phyloP scores from a whole-genome alignment of 2,888 invertebrate species.

The Eubasilissa splendida region DNA sequence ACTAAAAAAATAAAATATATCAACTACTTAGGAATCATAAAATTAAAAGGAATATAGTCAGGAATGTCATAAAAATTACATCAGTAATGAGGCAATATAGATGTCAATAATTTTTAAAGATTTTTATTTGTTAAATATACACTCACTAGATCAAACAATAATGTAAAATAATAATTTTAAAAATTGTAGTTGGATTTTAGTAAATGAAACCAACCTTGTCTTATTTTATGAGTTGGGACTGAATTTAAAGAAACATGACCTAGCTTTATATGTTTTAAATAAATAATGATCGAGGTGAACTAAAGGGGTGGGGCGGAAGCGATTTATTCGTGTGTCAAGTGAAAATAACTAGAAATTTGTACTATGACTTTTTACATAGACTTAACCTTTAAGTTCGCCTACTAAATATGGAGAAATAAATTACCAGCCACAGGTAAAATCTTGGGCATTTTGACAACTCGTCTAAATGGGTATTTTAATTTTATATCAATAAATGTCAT shows the following conservation, averaged over 20 bases:
- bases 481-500: conserved; percentile 47
- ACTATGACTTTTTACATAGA: conserved; percentile 22
- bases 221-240: neutral
- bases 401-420: conserved; percentile 22
- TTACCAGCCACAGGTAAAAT: conserved; percentile 3
- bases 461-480: neutral
- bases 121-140: no score
- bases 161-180: no score
- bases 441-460: neutral
- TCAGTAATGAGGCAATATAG: no score
- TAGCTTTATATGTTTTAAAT: conserved; percentile 4
- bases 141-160: no score
- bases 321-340: conserved; percentile 26
- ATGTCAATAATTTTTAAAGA: no score
- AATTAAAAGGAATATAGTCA: no score
- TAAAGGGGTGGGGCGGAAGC: conserved; percentile 46
- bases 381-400: conserved; percentile 38
- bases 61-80: no score
- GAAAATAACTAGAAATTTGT: conserved; percentile 31
- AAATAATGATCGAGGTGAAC: conserved; percentile 5
- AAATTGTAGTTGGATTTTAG: no score
- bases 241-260: neutral
- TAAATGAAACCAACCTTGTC: neutral
- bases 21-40: no score
- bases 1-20: no score